Evolutionary conservation across 2,888 invertebrate species (phyloP).

Genomic region (Coelinius sp.): DNA sequence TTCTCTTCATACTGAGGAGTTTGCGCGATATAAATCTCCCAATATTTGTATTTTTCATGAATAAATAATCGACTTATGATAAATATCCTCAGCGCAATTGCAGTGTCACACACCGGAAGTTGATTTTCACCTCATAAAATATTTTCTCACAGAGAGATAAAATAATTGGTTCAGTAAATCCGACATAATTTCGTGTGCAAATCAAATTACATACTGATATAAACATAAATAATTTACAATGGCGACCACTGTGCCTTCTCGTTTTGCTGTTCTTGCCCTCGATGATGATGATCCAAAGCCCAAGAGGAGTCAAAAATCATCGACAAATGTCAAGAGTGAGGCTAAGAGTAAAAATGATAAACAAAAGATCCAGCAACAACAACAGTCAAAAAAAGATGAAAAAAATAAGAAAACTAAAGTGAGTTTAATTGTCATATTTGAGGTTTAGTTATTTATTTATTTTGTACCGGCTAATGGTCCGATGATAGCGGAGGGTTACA

Average conservation of each 20-base stretch:
- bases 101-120: neutral
- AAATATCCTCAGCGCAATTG: neutral
- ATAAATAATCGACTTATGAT: neutral
- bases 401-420: conserved; percentile 55
- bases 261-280: conserved; percentile 82
- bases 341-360: conserved; percentile 63
- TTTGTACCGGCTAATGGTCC: neutral
- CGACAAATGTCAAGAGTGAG: conserved; percentile 49
- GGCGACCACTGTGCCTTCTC: conserved; percentile 79
- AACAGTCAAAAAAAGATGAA: conserved; percentile 48
- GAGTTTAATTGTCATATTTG: conserved; percentile 32
- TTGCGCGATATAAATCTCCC: neutral
- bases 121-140: neutral
- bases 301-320: conserved; percentile 70
- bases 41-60: neutral
- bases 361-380: conserved; percentile 54
- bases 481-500: conserved; percentile 2
- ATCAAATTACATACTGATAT: neutral
- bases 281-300: conserved; percentile 79
- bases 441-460: conserved; percentile 35
- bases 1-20: neutral
- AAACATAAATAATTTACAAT: conserved; percentile 64
- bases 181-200: neutral
- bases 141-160: neutral
- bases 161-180: no score